Conservation (phyloP, 1,140 invertebrate genomes). For the Wiebesia pumilae region DNA sequence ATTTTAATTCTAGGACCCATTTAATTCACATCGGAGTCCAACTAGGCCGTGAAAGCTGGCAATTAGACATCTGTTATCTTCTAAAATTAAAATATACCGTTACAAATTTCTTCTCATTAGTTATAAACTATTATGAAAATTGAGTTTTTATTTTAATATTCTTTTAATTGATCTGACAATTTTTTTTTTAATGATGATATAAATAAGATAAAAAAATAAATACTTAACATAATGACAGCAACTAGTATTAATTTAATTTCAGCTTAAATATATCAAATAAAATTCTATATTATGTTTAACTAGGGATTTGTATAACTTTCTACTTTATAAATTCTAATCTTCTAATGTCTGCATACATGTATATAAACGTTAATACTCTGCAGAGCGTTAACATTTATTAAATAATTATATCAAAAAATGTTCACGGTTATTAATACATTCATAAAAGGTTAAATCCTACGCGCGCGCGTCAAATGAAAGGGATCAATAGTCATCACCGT, state of each 20-base stretch:
- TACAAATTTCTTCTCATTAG: neutral
- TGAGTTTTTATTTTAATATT: conserved; percentile 10
- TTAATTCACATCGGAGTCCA: conserved; percentile 30
- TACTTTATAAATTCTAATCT: neutral
- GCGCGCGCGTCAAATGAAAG: neutral
- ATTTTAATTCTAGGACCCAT: conserved; percentile 28
- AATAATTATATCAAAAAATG: neutral
- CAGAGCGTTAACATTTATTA: neutral
- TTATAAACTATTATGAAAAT: neutral
- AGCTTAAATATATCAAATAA: neutral
- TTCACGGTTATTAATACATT: neutral
- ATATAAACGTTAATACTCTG: too few relatives aligned
- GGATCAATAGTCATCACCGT: neutral
- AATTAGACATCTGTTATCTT: conserved; percentile 2
- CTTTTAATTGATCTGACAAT: neutral
- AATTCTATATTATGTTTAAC: neutral
- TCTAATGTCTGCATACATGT: neutral
- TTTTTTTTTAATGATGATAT: neutral
- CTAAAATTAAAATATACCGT: neutral
- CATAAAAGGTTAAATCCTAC: neutral
- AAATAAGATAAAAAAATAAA: neutral
- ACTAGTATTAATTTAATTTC: neutral
- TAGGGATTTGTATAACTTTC: neutral
- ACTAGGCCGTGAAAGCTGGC: conserved; percentile 5
- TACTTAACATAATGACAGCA: neutral